Conservation (phyloP, 2,113 vertebrate genomes). For the Gopherus flavomarginatus region DNA sequence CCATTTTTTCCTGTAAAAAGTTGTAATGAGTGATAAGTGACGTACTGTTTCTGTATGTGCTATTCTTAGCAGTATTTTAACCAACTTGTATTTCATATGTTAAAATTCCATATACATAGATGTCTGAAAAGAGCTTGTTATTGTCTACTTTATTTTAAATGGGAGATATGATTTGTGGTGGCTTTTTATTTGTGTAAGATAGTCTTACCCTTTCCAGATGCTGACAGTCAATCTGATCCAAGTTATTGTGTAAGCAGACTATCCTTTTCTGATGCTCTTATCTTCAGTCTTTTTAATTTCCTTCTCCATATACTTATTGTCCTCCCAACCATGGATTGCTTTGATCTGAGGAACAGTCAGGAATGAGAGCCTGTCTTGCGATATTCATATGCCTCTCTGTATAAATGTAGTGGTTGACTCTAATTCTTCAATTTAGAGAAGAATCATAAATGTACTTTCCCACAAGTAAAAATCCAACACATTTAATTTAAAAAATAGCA, state of each 20-base stretch:
- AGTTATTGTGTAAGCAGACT: neutral
- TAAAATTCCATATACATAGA: slow-evolving; percentile 63
- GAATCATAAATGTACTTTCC: neutral
- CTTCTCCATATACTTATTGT: neutral
- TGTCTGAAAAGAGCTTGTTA: slow-evolving; percentile 72
- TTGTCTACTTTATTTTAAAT: slow-evolving; percentile 68
- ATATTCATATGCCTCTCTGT: neutral
- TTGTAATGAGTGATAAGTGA: slow-evolving; percentile 77
- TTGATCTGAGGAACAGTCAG: neutral
- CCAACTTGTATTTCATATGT: slow-evolving; percentile 72
- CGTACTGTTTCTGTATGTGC: slow-evolving; percentile 78
- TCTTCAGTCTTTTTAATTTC: slow-evolving; percentile 15
- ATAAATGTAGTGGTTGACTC: neutral
- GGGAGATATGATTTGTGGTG: slow-evolving; percentile 48
- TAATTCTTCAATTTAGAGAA: neutral
- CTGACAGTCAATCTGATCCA: slow-evolving; percentile 23
- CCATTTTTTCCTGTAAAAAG: slow-evolving; percentile 48
- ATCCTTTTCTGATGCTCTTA: neutral
- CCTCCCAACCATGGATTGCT: neutral
- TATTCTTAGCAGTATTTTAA: slow-evolving; percentile 80
- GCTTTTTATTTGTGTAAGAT: slow-evolving; percentile 9
- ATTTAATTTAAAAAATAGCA: neutral
- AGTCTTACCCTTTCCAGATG: slow-evolving; percentile 24
- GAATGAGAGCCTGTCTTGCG: neutral
- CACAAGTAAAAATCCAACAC: neutral